Evolutionary conservation across 2,888 invertebrate species (phyloP).

Genomic region (Sympetrum striolatum): DNA sequence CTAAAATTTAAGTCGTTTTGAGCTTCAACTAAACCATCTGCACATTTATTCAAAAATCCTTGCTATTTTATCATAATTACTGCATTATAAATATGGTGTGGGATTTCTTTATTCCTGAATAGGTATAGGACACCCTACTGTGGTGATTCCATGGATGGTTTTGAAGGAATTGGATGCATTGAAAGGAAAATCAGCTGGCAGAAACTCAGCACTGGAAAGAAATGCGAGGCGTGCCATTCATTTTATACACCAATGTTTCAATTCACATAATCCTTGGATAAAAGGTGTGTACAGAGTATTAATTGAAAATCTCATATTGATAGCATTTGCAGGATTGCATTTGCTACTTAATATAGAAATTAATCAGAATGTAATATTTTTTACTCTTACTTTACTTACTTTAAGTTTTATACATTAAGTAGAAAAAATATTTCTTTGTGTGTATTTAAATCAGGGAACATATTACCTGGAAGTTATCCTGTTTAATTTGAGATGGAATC

Average conservation of each 20-base stretch:
- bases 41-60: background rate
- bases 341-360: too few species aligned
- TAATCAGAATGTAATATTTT: too few species aligned
- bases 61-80: background rate
- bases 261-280: background rate
- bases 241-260: conserved; percentile 12
- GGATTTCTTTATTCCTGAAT: background rate
- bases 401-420: too few species aligned
- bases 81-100: background rate
- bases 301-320: too few species aligned
- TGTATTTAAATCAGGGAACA: too few species aligned
- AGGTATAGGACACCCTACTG: background rate
- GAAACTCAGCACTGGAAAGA: background rate
- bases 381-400: too few species aligned
- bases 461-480: too few species aligned
- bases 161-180: conserved; percentile 18
- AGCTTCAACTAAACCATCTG: too few species aligned
- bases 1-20: too few species aligned
- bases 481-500: too few species aligned
- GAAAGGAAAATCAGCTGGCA: background rate
- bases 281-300: background rate
- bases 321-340: too few species aligned
- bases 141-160: conserved; percentile 34
- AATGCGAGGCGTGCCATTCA: background rate
- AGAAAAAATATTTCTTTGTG: too few species aligned